These are phyloP conservation scores for Cinclus cinclus DNA, from an alignment of 2,113 vertebrate species.

Conservation along the genomic window DNA sequence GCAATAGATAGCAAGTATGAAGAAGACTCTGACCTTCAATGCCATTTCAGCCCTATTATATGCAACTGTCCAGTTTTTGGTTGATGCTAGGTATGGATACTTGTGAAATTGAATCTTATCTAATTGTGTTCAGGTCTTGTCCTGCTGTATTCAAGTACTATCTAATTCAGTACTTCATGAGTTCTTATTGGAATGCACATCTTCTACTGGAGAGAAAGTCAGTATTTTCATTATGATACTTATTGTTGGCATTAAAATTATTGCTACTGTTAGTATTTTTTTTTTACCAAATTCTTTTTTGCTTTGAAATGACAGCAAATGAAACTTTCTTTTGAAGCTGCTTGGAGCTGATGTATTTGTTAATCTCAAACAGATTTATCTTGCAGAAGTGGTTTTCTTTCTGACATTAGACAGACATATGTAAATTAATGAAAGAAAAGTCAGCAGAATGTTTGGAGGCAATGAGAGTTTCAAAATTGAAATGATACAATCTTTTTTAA, in stretches of 20 bases:
- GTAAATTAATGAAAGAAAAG: background rate
- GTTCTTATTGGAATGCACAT: background rate
- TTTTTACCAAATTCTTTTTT: background rate
- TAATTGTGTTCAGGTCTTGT: background rate
- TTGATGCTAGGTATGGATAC: background rate
- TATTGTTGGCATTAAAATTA: background rate
- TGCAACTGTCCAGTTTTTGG: background rate
- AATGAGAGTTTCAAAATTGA: background rate
- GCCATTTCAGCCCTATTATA: background rate
- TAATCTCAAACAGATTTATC: background rate
- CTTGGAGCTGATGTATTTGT: background rate
- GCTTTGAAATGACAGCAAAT: background rate
- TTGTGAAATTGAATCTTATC: background rate
- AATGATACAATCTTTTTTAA: background rate
- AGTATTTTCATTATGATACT: background rate
- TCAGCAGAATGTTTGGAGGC: background rate
- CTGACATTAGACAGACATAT: background rate
- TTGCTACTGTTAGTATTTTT: background rate
- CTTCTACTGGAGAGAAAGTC: background rate
- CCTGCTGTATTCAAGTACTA: background rate
- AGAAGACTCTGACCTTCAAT: background rate
- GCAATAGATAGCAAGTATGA: background rate
- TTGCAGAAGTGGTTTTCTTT: background rate
- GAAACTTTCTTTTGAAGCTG: background rate
- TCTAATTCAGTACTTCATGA: background rate